Evolutionary conservation across 2,888 invertebrate genomes (phyloP), one percentile per base, ranked within the genome.

Genomic region (Diaperis boleti): DNA sequence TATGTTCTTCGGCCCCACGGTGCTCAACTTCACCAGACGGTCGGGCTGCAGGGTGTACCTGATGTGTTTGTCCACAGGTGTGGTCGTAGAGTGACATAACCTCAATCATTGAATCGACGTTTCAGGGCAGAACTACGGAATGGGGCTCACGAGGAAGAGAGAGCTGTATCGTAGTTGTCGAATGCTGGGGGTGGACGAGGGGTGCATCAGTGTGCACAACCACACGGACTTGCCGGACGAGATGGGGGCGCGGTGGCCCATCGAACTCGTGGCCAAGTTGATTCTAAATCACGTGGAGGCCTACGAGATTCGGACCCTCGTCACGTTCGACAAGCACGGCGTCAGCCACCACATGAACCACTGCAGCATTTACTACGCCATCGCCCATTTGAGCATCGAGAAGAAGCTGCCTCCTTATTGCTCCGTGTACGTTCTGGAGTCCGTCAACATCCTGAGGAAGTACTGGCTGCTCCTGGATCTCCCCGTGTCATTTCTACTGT

Each of bases 1-100:
- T 72, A 98, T 99, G 98, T 99, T 99, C 81, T 99, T 99, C 81
- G 95, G 96, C 0, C 99, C 99, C 11, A 87, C 92, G 33, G 88
- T 96, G 66, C 85, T 91, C 66, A 85, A 90, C 77, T 82, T 93
- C 62, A 77, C 82, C 1, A 87, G 86, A 69, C 85, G 87, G 42
- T 84, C 86, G 68, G 85, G 86, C 69, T 88, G 88, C 74, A 85
- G 88, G 68, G 88, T 96, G 31, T 91, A 91, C 80, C 77, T 97
- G 54, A 84, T 96, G 50, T 97, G 96, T 80, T 84, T 97, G 69
- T 92, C 95, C 17, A 89, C 89, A 81, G 95, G 95, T 92, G 39
- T 18, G 44, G 11, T 42, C 54, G 20, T 61, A 52, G 50, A 33
- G 2, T 45, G 18, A 14, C 11, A 37, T 59, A 20, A 18, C 8